Evolutionary conservation across 2,113 vertebrate genomes (phyloP).

Genomic region (Spizaetus ornatus): DNA sequence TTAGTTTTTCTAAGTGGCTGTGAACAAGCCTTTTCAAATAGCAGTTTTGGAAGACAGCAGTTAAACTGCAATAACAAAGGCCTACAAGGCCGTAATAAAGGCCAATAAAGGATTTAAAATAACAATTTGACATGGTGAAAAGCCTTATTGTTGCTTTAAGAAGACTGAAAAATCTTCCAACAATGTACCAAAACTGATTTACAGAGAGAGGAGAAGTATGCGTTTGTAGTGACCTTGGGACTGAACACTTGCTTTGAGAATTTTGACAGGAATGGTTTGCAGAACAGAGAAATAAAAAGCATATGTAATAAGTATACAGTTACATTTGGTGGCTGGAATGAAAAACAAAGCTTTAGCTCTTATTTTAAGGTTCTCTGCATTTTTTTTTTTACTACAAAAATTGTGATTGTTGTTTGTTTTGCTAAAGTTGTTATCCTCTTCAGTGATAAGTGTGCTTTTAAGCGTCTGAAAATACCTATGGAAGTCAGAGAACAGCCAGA

Average conservation of each 20-base stretch:
- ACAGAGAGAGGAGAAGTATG: constrained; percentile 2
- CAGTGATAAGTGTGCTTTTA: neutral
- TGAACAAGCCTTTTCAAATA: constrained; percentile 43
- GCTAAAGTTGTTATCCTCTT: neutral
- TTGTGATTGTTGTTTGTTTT: neutral
- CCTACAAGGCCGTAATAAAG: neutral
- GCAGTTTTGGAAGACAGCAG: constrained; percentile 25
- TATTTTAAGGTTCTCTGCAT: neutral
- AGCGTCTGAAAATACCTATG: neutral
- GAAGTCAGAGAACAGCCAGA: neutral
- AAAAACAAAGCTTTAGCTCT: constrained; percentile 47
- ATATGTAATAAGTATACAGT: constrained; percentile 59
- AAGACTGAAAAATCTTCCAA: neutral
- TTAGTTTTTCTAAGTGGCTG: constrained; percentile 12
- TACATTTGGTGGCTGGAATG: constrained; percentile 54
- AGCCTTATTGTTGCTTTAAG: neutral
- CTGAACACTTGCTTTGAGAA: constrained; percentile 52
- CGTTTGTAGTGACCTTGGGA: constrained; percentile 56
- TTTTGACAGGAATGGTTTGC: constrained; percentile 64
- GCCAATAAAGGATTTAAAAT: constrained; percentile 36
- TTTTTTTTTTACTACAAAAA: neutral
- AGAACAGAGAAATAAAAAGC: constrained; percentile 71
- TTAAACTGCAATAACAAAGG: neutral
- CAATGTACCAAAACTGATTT: neutral
- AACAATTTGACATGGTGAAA: constrained; percentile 41